Conservation (phyloP, 2,888 invertebrate genomes). For the Erannis defoliaria region DNA sequence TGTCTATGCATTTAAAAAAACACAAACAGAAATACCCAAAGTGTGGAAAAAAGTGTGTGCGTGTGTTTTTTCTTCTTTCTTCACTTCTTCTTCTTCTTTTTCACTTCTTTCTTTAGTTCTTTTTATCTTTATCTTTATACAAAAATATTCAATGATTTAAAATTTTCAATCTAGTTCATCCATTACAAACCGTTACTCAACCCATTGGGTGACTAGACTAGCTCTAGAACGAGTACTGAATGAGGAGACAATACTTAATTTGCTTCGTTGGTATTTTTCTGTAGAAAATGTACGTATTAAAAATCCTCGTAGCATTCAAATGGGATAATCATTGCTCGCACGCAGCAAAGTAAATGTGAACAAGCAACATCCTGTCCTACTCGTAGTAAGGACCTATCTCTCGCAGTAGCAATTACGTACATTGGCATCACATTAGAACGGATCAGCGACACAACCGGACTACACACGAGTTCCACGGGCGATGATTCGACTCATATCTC, state of each 20-base stretch:
- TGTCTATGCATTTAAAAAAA: no score
- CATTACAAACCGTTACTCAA: constrained; percentile 1
- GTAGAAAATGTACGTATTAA: neutral
- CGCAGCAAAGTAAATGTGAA: constrained; percentile 12
- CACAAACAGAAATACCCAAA: no score
- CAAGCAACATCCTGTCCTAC: constrained; percentile 17
- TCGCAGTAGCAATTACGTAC: constrained; percentile 23
- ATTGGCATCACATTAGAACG: constrained; percentile 19
- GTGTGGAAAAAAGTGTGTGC: no score
- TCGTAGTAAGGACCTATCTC: constrained; percentile 26
- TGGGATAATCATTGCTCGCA: constrained; percentile 16
- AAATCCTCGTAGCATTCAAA: constrained; percentile 4
- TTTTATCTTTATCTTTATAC: no score
- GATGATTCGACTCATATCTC: constrained; percentile 45
- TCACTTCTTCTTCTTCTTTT: no score
- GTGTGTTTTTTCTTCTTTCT: no score
- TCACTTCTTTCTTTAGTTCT: no score
- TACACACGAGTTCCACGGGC: constrained; percentile 6
- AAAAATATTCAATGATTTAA: no score
- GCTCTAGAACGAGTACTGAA: neutral
- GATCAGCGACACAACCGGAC: constrained; percentile 33
- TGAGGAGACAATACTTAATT: neutral
- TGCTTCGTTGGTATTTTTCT: neutral
- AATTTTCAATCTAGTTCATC: neutral
- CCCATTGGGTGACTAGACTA: neutral